Evolutionary conservation across 2,888 invertebrate species (phyloP), one percentile per base, ranked within the genome.

Genomic region (Andricus curvator): DNA sequence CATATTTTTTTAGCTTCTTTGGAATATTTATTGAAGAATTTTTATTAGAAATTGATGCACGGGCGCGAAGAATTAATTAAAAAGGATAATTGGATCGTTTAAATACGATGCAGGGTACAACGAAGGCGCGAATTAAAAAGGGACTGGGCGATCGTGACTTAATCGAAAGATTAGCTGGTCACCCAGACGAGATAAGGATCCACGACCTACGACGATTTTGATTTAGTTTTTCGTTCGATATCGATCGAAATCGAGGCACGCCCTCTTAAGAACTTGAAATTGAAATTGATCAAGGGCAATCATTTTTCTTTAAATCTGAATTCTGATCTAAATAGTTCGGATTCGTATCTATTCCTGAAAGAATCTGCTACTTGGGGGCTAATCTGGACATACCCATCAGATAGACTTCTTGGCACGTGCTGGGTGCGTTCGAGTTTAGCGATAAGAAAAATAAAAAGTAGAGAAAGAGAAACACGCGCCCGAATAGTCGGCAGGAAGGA

Each of bases 151-250:
- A 78, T 83, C 82, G 81, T 83, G 81, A 83, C 81, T 86, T 83
- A 84, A 86, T 86, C 83, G 80, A 82, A 80, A 83, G 78, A 66
- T 74, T 79, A 78, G 48, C 77, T 78, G 86, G 81, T 82, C 84
- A 83, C 78, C 83, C 79, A 83, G 82, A 77, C 77, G 76, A 81
- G 78, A 86, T 84, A 81, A 76, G 64, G 77, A 86, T 85, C 85
- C 68, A 78, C 65, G 78, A 83, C 79, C 78, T 82, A 82, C 78
- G 81, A 82, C 66, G 56, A 80, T 77, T 82, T 77, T 78, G 80
- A 84, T 85, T 82, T 33, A 51, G 79, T 83, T 85, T 82, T 83
- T 85, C 85, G 84, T 48, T 86, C 79, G 83, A 83, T 82, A 48
- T 56, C 67, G 65, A 65, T 74, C 74, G 79, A n/a, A 15, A 41